Base-by-base conservation (phyloP, 1,140 invertebrate genomes). In the Drosophila virilis region DNA sequence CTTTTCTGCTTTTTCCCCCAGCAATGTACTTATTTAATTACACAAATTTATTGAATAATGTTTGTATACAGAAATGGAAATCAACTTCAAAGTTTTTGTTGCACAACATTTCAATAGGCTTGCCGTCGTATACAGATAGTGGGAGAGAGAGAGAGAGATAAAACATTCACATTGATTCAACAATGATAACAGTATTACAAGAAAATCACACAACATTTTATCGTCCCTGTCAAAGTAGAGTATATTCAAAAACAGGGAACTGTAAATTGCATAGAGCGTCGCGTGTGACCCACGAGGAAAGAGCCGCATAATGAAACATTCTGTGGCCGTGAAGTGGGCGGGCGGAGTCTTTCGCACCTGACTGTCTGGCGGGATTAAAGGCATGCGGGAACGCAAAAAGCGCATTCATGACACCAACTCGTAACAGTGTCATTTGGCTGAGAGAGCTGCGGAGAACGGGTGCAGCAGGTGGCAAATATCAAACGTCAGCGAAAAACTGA, bases 401-500 rank as follows among this genome's bases (percentile, higher is more conserved):
- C 71, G 71, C 71, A 74, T 74, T 74, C 65, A 74, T 50, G 58
- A 69, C 37, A 15, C 57, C 57, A 59, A n/a, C 57, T 59, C 57
- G 57, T 46, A 17, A 54, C 51, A 13, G 51, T 54, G 51, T 38
- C 51, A 12, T 35, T 54, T 35, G 9, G 13, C 13, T 58, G 54
- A 58, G 52, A 66, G 48, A 22, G 7, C 10, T 33, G 65, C 13
- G 28, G 65, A 12, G 22, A 28, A 0, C 22, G n/a, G n/a, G 1
- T 3, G 48, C n/a, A 33, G 40, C 68, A 66, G 64, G 64, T 67
- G 55, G 22, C 4, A 60, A 68, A 73, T 73, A 55, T 40, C 62
- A 67, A 72, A 58, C 32, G 61, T 58, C 45, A 50, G 13, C 9
- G 66, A 62, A 73, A 81, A 81, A 75, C 61, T 73, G 60, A 65